Evolutionary conservation across 1,140 invertebrate genomes (phyloP).

Genomic region (Phenacoccus solenopsis): DNA sequence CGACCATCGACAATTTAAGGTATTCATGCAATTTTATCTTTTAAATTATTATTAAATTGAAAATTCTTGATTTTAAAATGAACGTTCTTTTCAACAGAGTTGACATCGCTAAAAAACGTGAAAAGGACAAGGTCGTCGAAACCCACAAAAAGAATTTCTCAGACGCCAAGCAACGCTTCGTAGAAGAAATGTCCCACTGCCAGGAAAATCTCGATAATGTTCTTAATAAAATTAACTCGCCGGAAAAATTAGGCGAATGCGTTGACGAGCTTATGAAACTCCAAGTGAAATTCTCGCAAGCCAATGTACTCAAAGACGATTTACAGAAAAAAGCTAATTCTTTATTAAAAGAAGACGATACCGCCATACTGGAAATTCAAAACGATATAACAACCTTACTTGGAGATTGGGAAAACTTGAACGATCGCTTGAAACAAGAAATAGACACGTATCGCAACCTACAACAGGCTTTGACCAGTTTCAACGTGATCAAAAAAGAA

Average conservation of each 20-base stretch:
- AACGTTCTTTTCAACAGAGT: not conserved
- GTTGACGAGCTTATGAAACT: not conserved
- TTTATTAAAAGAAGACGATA: conserved; percentile 41
- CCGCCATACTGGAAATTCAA: conserved; percentile 62
- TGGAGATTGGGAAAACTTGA: conserved; percentile 62
- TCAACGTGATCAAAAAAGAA: conserved; percentile 3
- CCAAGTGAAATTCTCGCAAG: not conserved
- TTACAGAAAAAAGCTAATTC: conserved; percentile 2
- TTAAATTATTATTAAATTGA: not conserved
- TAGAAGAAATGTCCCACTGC: not conserved
- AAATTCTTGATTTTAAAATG: not conserved
- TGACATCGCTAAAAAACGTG: not conserved
- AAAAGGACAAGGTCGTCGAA: conserved; percentile 1
- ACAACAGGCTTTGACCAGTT: not conserved
- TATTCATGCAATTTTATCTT: conserved; percentile 1
- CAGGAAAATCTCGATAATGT: not conserved
- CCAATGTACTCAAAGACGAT: not conserved
- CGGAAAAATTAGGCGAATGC: not conserved
- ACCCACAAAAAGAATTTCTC: not conserved
- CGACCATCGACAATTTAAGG: conserved; percentile 31
- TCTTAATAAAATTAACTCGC: not conserved
- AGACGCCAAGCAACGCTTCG: not conserved
- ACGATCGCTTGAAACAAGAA: conserved; percentile 35
- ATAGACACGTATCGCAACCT: conserved; percentile 19
- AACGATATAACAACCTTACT: conserved; percentile 60